Evolutionary conservation across 2,888 invertebrate species (phyloP).

Genomic region (Sesamia inferens): DNA sequence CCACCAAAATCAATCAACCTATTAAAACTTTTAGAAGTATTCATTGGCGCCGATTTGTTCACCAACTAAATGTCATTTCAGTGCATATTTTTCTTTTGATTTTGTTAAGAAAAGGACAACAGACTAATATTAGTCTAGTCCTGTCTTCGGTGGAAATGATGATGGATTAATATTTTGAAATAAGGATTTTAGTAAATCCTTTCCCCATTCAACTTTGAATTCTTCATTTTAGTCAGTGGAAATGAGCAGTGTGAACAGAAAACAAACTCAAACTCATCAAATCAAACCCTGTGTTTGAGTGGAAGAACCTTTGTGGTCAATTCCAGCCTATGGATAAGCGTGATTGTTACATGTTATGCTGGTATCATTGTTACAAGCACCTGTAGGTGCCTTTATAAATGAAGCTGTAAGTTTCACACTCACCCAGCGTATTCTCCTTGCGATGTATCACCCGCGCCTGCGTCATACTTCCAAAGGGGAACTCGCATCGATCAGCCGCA

Average conservation of each 20-base stretch:
- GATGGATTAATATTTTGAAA: no score
- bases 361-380: background rate
- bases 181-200: no score
- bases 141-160: no score
- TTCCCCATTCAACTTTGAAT: no score
- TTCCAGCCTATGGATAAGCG: background rate
- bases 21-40: background rate
- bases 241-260: background rate
- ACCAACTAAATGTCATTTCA: no score
- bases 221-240: no score
- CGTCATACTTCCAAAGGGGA: conserved; percentile 97
- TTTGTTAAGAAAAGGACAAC: no score
- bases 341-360: background rate
- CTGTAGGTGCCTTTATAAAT: background rate
- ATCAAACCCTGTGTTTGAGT: background rate
- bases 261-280: background rate
- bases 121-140: no score
- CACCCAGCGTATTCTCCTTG: conserved; percentile 91
- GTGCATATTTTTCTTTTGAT: no score
- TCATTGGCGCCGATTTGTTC: no score
- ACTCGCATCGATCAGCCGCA: conserved; percentile 91
- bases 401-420: conserved; percentile 37
- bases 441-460: conserved; percentile 96
- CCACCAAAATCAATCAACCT: background rate
- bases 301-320: background rate